Base-by-base conservation (phyloP, 2,888 invertebrate species). In the Vanessa cardui region DNA sequence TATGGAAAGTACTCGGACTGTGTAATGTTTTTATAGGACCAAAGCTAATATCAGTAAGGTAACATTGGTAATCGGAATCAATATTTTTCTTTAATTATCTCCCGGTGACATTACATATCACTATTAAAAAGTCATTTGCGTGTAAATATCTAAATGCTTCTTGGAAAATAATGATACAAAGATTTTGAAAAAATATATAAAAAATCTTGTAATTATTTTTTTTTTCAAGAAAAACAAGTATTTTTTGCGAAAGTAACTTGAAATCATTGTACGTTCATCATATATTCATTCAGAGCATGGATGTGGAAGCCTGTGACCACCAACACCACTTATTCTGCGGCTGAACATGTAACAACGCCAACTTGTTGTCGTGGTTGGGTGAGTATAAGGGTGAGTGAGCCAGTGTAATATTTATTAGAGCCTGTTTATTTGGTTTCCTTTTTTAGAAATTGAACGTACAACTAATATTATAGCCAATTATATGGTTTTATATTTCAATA, bases 41-140 rank as follows among this genome's bases (percentile, higher is more conserved):
- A 18, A 31, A 54, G 31, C 12, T 39, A 39, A 39, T 39, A 12
- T 9, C 12, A 12, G 39, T 39, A 12, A 3, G 3, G 39, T 39
- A 12, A 39, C 12, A 39, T 39, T 12, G 15, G 54, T 26, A 54
- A 54, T 31, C 31, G 7, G 6, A 54, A 54, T 31, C 20, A 15
- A 50, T 15, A 50, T 50, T 50, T 20, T 6, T 26, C 5, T 50
- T 21, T 15, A 31, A 31, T 54, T 47, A n/a, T 18, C 47, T 47
- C 47, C 0, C 18, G n/a, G 15, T n/a, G 50, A 50, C 9, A 50
- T n/a, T 6, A 54, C 31, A 54, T 31, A 16, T 31, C 54, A n/a
- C 8, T n/a, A 54, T 54, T 54, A 54, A 54, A 54, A 54, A 31
- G n/a, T 8, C 54, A 54, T 54, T 54, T 54, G 7, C 33, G 0